A percentile compares a stretch with the other conserved stretches of the same genome.
phyloP scores from a whole-genome alignment of 30 jellyfish, hydroid and myxozoan genomes.

The Calvadosia cruxmelitensis region DNA sequence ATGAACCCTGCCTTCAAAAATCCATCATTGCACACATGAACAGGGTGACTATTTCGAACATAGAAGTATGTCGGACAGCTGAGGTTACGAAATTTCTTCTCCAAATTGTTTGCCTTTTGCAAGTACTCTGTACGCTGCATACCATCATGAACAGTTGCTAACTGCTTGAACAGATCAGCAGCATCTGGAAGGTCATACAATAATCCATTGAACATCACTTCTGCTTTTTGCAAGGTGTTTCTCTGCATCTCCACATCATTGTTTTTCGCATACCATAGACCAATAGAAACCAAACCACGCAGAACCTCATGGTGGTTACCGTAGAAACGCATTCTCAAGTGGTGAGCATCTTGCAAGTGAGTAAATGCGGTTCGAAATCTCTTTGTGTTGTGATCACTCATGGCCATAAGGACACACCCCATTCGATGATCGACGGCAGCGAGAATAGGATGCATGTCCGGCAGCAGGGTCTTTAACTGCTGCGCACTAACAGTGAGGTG shows the following conservation, averaged over 20 bases:
- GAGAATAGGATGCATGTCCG: neutral
- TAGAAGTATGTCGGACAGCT: too few relatives aligned
- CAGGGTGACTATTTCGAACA: too few relatives aligned
- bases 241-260: neutral
- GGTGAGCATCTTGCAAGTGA: neutral
- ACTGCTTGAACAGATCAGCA: neutral
- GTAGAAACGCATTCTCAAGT: neutral
- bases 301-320: neutral
- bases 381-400: neutral
- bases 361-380: neutral
- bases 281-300: neutral
- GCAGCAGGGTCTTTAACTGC: neutral
- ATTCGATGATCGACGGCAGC: neutral
- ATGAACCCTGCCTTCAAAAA: too few relatives aligned
- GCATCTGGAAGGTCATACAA: neutral
- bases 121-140: too few relatives aligned
- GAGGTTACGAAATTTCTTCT: too few relatives aligned
- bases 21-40: too few relatives aligned
- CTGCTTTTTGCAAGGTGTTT: neutral
- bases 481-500: neutral
- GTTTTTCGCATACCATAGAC: neutral
- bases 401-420: neutral
- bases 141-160: neutral
- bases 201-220: neutral
- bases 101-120: too few relatives aligned